These are phyloP conservation scores for Desoria tigrina DNA, from an alignment of 2,888 invertebrate species.

Conservation along the genomic window DNA sequence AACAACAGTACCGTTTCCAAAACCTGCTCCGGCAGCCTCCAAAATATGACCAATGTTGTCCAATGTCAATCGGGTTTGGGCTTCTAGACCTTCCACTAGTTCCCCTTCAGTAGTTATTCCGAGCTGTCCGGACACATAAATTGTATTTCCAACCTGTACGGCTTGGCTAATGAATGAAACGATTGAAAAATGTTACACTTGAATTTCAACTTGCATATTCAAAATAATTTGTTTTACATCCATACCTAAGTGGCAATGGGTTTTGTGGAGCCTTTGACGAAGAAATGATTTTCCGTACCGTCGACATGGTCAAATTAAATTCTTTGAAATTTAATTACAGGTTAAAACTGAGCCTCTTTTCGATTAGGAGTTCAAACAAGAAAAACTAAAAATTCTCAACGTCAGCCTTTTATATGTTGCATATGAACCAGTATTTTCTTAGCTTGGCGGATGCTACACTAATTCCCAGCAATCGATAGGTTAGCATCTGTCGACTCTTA, in stretches of 20 bases:
- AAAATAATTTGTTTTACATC: not conserved
- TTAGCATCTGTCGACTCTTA: not conserved
- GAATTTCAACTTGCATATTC: not conserved
- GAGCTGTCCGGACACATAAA: slow-evolving; percentile 84
- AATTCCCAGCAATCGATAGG: not conserved
- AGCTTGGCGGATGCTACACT: not conserved
- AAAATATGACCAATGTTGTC: slow-evolving; percentile 75
- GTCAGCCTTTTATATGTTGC: not conserved
- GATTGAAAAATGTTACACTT: not conserved
- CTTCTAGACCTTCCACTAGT: slow-evolving; percentile 72
- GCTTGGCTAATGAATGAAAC: slow-evolving; percentile 72
- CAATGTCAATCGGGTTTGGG: slow-evolving; percentile 74
- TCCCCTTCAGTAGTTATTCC: slow-evolving; percentile 74
- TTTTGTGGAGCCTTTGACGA: slow-evolving; percentile 16
- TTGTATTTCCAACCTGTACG: slow-evolving; percentile 75
- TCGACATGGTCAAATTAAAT: not conserved
- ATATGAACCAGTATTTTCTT: not conserved
- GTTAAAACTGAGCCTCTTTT: too few species aligned
- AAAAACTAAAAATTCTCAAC: too few species aligned
- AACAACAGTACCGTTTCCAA: slow-evolving; percentile 61
- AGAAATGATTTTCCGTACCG: slow-evolving; percentile 9
- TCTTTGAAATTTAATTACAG: not conserved
- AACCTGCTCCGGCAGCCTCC: slow-evolving; percentile 70
- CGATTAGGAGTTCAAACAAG: too few species aligned
- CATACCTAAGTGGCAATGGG: slow-evolving; percentile 11